These are phyloP conservation scores for Zoanthus gigantus DNA, from an alignment of 92 coral and sea anemone species.

Conservation along the genomic window DNA sequence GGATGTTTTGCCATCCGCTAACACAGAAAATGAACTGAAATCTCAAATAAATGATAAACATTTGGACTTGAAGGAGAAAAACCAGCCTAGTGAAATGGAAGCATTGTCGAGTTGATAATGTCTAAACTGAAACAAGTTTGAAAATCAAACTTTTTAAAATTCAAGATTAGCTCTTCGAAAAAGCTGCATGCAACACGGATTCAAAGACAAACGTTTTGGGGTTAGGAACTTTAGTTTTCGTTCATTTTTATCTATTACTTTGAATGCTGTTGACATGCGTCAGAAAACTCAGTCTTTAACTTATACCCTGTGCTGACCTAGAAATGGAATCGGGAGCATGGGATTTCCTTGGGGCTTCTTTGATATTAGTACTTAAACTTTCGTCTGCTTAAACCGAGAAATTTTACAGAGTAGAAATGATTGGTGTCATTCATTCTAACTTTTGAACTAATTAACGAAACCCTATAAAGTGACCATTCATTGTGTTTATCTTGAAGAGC, in stretches of 20 bases:
- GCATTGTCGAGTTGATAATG: conserved; percentile 30
- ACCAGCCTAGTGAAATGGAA: conserved; percentile 15
- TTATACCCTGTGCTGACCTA: not conserved
- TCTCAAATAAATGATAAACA: conserved; percentile 31
- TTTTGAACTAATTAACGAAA: too few species aligned
- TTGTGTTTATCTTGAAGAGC: too few species aligned
- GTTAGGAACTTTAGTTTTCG: not conserved
- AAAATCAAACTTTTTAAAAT: conserved; percentile 9
- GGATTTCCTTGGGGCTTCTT: too few species aligned
- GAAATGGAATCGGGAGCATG: too few species aligned
- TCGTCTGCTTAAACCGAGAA: too few species aligned
- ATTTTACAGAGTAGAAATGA: too few species aligned
- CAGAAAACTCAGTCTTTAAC: not conserved
- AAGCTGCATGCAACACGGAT: not conserved
- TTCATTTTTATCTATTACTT: not conserved
- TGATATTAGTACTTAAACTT: too few species aligned
- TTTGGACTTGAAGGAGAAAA: conserved; percentile 9
- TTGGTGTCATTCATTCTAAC: too few species aligned
- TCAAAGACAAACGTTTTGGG: not conserved
- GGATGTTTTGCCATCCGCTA: conserved; percentile 1
- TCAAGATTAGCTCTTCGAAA: not conserved
- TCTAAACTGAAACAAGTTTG: conserved; percentile 15
- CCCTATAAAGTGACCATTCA: too few species aligned
- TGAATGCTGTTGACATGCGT: not conserved
- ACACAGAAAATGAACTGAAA: conserved; percentile 11